Percentiles rank a stretch among this genome's conserved stretches.
These are phyloP conservation scores for Apteryx owenii DNA, from an alignment of 2,113 vertebrate species.

Conservation along the genomic window DNA sequence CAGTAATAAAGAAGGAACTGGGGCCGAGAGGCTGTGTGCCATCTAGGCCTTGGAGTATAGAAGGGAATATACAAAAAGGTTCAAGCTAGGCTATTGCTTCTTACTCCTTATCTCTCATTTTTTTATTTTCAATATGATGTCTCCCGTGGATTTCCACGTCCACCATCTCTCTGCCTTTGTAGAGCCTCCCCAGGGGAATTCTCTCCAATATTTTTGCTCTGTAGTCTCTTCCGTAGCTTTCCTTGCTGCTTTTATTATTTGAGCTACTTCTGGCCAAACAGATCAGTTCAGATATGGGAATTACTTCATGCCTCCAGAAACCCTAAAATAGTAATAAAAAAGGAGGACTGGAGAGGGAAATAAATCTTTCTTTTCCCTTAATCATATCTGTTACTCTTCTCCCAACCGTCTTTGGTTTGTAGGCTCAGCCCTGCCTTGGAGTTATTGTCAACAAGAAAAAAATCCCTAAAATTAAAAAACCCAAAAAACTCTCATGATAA, in stretches of 20 bases:
- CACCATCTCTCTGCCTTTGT: background rate
- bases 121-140: background rate
- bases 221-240: background rate
- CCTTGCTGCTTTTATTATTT: background rate
- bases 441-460: background rate
- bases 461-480: background rate
- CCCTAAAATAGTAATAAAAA: constrained; percentile 36
- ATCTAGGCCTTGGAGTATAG: background rate
- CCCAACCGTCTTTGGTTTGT: background rate
- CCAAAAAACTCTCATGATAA: background rate
- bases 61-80: background rate
- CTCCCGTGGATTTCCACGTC: constrained; percentile 21
- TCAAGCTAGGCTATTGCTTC: background rate
- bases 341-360: background rate
- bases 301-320: constrained; percentile 35
- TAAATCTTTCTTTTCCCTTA: background rate
- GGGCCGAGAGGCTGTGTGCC: background rate
- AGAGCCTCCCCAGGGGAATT: background rate
- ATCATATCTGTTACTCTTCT: background rate
- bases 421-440: background rate
- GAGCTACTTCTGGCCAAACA: constrained; percentile 29
- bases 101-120: background rate
- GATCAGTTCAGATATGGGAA: constrained; percentile 12
- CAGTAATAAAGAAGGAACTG: constrained; percentile 15
- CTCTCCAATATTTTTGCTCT: background rate